These are phyloP conservation scores for Sebastes taczanowskii DNA, from an alignment of 2,797 vertebrate species.

Conservation along the genomic window DNA sequence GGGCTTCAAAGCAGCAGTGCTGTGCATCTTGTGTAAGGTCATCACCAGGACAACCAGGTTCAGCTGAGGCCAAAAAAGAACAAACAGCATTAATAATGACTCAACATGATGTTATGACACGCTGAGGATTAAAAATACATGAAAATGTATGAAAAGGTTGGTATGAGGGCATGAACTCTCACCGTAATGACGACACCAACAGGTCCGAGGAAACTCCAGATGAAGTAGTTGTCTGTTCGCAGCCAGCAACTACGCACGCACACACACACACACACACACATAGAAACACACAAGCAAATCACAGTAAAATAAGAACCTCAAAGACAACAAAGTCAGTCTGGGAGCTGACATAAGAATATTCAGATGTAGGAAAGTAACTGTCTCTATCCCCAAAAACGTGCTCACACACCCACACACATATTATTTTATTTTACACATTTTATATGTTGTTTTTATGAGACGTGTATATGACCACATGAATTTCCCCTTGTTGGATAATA, in stretches of 20 bases:
- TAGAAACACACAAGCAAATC: slow-evolving; percentile 4
- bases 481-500: too few species aligned
- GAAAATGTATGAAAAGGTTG: not conserved
- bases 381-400: not conserved
- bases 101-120: not conserved
- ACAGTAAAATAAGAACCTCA: not conserved
- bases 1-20: slow-evolving; percentile 90
- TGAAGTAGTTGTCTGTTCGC: slow-evolving; percentile 92
- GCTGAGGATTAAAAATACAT: not conserved
- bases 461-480: too few species aligned
- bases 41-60: slow-evolving; percentile 91
- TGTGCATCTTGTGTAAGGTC: slow-evolving; percentile 92
- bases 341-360: not conserved
- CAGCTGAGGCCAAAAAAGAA: slow-evolving; percentile 74
- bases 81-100: not conserved
- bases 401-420: not conserved
- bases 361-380: not conserved
- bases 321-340: not conserved
- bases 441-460: too few species aligned
- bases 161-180: slow-evolving; percentile 41
- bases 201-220: slow-evolving; percentile 94
- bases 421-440: too few species aligned
- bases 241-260: slow-evolving; percentile 88
- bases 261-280: not conserved
- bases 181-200: slow-evolving; percentile 91